Conservation (phyloP, 1,140 invertebrate genomes). For the Ceratina calcarata region DNA sequence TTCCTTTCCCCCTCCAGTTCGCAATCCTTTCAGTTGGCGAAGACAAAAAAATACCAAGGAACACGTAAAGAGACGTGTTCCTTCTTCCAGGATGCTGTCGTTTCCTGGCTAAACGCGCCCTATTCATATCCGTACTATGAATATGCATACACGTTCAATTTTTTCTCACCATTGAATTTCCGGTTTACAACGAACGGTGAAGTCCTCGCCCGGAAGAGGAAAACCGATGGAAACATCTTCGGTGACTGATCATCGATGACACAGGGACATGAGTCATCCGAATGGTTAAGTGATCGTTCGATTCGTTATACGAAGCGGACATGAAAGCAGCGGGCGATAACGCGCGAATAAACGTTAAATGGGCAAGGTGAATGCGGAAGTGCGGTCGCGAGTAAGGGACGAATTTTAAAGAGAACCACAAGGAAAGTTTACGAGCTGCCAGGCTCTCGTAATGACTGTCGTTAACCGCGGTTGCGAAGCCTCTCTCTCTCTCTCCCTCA, state of each 20-base stretch:
- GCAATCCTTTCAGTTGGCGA: slow-evolving; percentile 61
- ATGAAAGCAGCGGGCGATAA: slow-evolving; percentile 32
- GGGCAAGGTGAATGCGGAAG: slow-evolving; percentile 60
- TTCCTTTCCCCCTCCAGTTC: slow-evolving; percentile 16
- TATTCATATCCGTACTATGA: slow-evolving; percentile 23
- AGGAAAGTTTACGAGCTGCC: slow-evolving; percentile 61
- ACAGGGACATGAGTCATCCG: slow-evolving; percentile 10
- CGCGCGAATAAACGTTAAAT: slow-evolving; percentile 58
- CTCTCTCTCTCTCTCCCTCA: slow-evolving; percentile 47
- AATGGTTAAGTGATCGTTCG: slow-evolving; percentile 22
- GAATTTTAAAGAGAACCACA: slow-evolving; percentile 56
- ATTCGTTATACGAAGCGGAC: neutral
- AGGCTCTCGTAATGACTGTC: slow-evolving; percentile 69
- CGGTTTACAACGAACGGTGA: no score
- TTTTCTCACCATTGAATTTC: slow-evolving; percentile 29
- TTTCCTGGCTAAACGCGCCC: slow-evolving; percentile 48
- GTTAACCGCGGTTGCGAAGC: slow-evolving; percentile 63
- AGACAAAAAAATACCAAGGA: slow-evolving; percentile 56
- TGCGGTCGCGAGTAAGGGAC: slow-evolving; percentile 49
- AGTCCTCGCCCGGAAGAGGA: neutral
- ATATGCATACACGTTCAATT: neutral
- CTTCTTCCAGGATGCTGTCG: slow-evolving; percentile 50
- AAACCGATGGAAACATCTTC: neutral
- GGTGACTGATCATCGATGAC: neutral
- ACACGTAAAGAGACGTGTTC: slow-evolving; percentile 50